Evolutionary conservation across 2,888 invertebrate species (phyloP).

Genomic region (Rhingia rostrata): DNA sequence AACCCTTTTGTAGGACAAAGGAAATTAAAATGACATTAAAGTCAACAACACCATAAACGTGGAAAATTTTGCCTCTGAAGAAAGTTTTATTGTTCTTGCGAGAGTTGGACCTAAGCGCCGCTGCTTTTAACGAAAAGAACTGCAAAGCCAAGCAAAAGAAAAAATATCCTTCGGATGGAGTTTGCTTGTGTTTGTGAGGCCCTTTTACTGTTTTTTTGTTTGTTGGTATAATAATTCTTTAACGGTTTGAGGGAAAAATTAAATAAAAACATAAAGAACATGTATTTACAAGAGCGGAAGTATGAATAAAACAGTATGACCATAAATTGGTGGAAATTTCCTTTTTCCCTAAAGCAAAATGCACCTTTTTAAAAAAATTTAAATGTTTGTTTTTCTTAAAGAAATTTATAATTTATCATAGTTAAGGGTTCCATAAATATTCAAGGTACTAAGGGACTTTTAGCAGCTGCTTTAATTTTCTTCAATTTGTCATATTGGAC

Average conservation of each 20-base stretch:
- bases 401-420: too few relatives aligned
- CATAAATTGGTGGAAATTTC: slow-evolving; percentile 46
- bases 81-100: slow-evolving; percentile 63
- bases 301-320: slow-evolving; percentile 33
- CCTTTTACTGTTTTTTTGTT: slow-evolving; percentile 25
- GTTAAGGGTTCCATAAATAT: too few relatives aligned
- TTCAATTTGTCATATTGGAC: too few relatives aligned
- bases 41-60: slow-evolving; percentile 69
- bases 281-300: slow-evolving; percentile 35
- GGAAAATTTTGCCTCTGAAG: slow-evolving; percentile 34
- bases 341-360: not conserved
- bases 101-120: slow-evolving; percentile 9
- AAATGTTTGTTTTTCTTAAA: too few relatives aligned
- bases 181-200: slow-evolving; percentile 11
- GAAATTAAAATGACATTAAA: slow-evolving; percentile 73
- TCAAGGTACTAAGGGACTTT: too few relatives aligned
- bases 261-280: slow-evolving; percentile 8
- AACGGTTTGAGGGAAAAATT: slow-evolving; percentile 18
- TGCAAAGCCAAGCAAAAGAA: slow-evolving; percentile 14
- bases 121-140: slow-evolving; percentile 26
- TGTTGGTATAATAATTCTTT: slow-evolving; percentile 32
- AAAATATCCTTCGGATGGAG: slow-evolving; percentile 38
- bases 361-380: too few relatives aligned
- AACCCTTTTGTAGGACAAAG: slow-evolving; percentile 66
- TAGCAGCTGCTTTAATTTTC: too few relatives aligned